Evolutionary conservation across 1,140 invertebrate genomes (phyloP), one percentile per base, ranked within the genome.

Genomic region (Lysiphlebus fabarum): DNA sequence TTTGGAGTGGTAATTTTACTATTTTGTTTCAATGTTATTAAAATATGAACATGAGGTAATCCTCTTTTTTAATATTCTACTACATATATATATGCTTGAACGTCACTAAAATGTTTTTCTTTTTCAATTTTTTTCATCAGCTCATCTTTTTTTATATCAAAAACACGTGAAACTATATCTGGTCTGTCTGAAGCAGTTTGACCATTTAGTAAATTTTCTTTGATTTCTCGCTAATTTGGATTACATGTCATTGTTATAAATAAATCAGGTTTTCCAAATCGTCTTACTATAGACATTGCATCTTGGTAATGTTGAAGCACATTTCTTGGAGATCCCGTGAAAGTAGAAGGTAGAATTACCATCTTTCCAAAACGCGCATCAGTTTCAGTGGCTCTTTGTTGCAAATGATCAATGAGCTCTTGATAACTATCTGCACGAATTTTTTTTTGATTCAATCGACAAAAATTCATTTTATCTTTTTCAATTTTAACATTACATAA

Each of bases 201-300:
- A 48, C 33, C 33, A 26, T 12, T 4, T 33, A 48, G 33, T 17
- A 33, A 26, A 33, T 48, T 48, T 48, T 48, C 47, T 48, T 48
- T 17, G 47, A 48, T 48, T 48, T 33, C 47, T 33, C 47, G 47
- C 47, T 14, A 48, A 33, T 48, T 48, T 33, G 47, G 12, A 48
- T 48, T 33, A 48, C 12, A 48, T 7, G 47, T 48, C 47, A 48
- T 48, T 26, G 73, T 77, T 51, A 73, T 72, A 62, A 77, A 78
- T 56, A 78, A 66, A 66, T 74, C 69, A 58, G 74, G 69, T 64
- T 56, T 60, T 12, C 73, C 75, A 63, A 71, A 78, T 59, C 70
- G 49, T 49, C 72, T 60, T n/a, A 81, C 47, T 60, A 78, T 80
- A 11, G 76, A 67, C 69, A 71, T 80, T 63, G 62, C 53, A 55